phyloP scores from a whole-genome alignment of 2,888 invertebrate species.

The Ommatoiulus sabulosus region DNA sequence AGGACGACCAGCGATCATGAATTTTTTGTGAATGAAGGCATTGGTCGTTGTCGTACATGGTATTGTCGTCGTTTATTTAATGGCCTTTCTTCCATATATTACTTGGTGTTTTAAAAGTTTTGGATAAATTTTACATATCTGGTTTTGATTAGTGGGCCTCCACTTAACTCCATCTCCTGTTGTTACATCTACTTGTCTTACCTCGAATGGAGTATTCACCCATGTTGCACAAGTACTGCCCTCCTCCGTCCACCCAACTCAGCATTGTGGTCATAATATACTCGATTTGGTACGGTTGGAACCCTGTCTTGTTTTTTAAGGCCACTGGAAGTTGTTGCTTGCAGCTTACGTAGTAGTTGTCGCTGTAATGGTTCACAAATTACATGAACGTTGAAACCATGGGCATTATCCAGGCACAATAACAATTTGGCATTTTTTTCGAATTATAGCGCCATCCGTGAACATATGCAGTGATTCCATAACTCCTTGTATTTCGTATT shows the following conservation, averaged over 20 bases:
- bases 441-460: neutral
- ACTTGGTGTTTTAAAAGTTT: too few relatives aligned
- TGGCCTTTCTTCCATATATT: too few relatives aligned
- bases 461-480: neutral
- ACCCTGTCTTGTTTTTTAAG: neutral
- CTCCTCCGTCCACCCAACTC: constrained; percentile 32
- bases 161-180: too few relatives aligned
- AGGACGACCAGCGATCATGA: too few relatives aligned
- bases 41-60: too few relatives aligned
- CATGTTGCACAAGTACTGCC: neutral
- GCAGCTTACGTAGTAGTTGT: neutral
- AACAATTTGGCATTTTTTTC: neutral
- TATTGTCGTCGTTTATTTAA: too few relatives aligned
- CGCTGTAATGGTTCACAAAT: neutral
- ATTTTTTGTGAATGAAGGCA: too few relatives aligned
- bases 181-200: too few relatives aligned
- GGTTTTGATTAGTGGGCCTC: too few relatives aligned
- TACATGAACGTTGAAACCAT: neutral
- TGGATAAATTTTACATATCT: too few relatives aligned
- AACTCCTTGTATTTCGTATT: too few relatives aligned
- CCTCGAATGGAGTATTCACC: neutral
- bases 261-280: neutral
- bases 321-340: constrained; percentile 31
- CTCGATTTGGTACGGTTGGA: neutral
- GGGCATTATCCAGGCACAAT: neutral